Conservation (phyloP, 2,113 vertebrate species). For the Hippolais icterina region DNA sequence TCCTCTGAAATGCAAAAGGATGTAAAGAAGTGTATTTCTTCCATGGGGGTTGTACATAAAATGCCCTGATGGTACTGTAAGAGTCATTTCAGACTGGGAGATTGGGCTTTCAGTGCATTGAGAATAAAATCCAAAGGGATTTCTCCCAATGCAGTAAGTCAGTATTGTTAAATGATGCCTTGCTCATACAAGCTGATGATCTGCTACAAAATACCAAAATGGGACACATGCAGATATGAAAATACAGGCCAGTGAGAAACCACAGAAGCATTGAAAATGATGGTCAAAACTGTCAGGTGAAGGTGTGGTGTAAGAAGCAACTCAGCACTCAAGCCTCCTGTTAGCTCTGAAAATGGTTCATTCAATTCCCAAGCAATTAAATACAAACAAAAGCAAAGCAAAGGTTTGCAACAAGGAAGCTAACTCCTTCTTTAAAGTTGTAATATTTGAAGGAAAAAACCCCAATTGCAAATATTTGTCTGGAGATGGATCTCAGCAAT, state of each 20-base stretch:
- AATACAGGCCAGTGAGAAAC: not conserved
- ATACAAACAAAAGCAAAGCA: not conserved
- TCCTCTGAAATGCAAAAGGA: not conserved
- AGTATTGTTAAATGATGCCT: not conserved
- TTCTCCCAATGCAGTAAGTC: not conserved
- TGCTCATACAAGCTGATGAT: not conserved
- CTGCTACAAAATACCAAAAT: not conserved
- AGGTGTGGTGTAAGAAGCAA: not conserved
- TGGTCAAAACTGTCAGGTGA: not conserved
- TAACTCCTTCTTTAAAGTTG: not conserved
- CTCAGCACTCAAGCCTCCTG: not conserved
- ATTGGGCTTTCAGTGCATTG: not conserved
- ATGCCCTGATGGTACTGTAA: not conserved
- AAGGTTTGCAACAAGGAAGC: not conserved
- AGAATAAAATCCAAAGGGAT: not conserved
- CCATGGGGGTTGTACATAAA: not conserved
- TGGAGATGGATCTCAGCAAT: not conserved
- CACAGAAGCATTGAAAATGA: not conserved
- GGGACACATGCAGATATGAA: not conserved
- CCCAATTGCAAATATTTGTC: not conserved
- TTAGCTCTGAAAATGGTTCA: not conserved
- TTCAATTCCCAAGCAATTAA: not conserved
- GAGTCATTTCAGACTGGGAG: not conserved
- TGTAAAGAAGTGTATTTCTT: not conserved
- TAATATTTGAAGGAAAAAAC: not conserved